Evolutionary conservation across 2,113 vertebrate genomes (phyloP).

Genomic region (Chelonoidis abingdonii): DNA sequence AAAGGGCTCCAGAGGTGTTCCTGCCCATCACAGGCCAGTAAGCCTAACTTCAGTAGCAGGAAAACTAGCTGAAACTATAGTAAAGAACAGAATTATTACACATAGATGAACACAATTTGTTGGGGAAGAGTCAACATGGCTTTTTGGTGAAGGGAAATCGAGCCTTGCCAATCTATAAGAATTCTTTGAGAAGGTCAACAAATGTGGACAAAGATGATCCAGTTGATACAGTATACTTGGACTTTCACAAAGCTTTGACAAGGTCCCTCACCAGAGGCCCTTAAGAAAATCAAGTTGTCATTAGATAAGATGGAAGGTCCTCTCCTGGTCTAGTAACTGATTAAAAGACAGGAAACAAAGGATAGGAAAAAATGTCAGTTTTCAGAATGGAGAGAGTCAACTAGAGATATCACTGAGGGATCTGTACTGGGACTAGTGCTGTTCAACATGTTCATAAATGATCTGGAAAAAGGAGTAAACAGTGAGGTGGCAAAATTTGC

Average conservation of each 20-base stretch:
- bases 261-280: neutral
- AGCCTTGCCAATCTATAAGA: neutral
- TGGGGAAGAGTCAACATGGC: neutral
- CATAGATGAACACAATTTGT: neutral
- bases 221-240: neutral
- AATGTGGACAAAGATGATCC: neutral
- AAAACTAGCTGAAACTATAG: neutral
- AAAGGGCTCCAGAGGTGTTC: neutral
- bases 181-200: neutral
- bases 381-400: neutral
- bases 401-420: neutral
- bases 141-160: neutral
- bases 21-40: neutral
- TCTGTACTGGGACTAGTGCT: neutral
- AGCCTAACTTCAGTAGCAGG: neutral
- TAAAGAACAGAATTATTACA: neutral
- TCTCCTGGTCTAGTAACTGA: neutral
- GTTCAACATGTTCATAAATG: neutral
- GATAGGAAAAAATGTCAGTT: neutral
- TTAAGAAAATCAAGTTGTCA: neutral
- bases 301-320: neutral
- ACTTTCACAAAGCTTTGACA: neutral
- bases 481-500: neutral
- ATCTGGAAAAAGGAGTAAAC: neutral
- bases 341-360: neutral